Conservation (phyloP, 2,888 invertebrate species). For the Standfussiana lucernea region DNA sequence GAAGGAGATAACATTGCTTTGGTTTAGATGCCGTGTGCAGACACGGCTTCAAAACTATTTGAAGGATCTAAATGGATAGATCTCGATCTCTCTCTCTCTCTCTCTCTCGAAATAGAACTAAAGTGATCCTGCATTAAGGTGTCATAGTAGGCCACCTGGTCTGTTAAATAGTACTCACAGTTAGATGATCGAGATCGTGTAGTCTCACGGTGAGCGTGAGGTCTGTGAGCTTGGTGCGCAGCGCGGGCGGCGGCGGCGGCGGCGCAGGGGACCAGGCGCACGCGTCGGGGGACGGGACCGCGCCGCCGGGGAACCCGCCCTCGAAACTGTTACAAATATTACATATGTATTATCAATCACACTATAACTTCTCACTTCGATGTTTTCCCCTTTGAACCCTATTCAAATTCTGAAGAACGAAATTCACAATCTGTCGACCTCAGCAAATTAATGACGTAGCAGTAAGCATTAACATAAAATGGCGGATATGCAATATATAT, state of each 20-base stretch:
- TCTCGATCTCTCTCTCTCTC: too few relatives aligned
- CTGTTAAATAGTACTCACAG: constrained; percentile 69
- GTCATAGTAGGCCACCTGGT: too few relatives aligned
- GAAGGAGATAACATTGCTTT: background rate
- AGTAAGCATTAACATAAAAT: too few relatives aligned
- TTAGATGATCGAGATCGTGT: constrained; percentile 92
- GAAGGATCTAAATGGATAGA: too few relatives aligned
- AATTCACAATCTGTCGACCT: too few relatives aligned
- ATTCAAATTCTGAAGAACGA: too few relatives aligned
- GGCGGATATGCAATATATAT: too few relatives aligned
- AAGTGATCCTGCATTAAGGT: too few relatives aligned
- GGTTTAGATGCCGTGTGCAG: background rate
- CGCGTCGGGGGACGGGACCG: constrained; percentile 72
- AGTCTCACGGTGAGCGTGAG: constrained; percentile 92
- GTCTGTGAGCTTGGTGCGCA: constrained; percentile 92
- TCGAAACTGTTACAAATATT: constrained; percentile 78
- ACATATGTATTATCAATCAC: background rate
- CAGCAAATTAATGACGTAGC: too few relatives aligned
- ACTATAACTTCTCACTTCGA: background rate
- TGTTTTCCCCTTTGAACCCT: too few relatives aligned
- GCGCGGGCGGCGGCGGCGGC: constrained; percentile 86
- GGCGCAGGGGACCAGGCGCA: constrained; percentile 69
- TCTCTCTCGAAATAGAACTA: too few relatives aligned
- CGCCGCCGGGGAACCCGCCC: constrained; percentile 87
- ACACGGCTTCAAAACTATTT: background rate